phyloP scores from a whole-genome alignment of 2,797 vertebrate species.

The Poeciliopsis paucimaculata region DNA sequence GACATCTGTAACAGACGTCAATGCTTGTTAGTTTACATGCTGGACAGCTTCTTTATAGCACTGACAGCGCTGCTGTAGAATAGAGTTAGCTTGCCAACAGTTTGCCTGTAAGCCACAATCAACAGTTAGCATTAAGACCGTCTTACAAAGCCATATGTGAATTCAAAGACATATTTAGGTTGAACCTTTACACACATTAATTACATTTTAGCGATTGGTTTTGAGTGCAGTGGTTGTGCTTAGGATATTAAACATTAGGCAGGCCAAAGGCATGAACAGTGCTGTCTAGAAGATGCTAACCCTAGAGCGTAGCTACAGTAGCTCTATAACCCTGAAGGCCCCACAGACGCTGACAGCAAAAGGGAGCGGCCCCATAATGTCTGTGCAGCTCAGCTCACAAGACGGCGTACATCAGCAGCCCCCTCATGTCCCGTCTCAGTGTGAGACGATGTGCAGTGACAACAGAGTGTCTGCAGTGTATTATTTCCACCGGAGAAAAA shows the following conservation, averaged over 20 bases:
- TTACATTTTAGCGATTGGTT: not conserved
- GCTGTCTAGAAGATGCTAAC: constrained; percentile 8
- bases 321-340: constrained; percentile 38
- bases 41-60: constrained; percentile 25
- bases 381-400: constrained; percentile 58
- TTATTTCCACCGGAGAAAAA: constrained; percentile 29
- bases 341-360: constrained; percentile 40
- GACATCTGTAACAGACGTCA: constrained; percentile 40
- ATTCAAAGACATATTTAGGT: not conserved
- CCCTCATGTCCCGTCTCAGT: constrained; percentile 36
- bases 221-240: not conserved
- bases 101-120: constrained; percentile 3
- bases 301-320: constrained; percentile 5
- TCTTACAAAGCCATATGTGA: not conserved
- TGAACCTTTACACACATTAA: not conserved
- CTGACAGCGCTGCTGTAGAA: constrained; percentile 7
- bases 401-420: constrained; percentile 34
- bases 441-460: constrained; percentile 55
- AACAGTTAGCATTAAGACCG: not conserved
- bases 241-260: constrained; percentile 12
- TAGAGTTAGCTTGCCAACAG: not conserved
- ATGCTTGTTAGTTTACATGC: constrained; percentile 43
- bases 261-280: constrained; percentile 16
- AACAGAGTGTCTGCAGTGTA: constrained; percentile 55
- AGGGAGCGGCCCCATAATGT: constrained; percentile 58